Evolutionary conservation across 1,140 invertebrate species (phyloP).

Genomic region (Maniola jurtina): DNA sequence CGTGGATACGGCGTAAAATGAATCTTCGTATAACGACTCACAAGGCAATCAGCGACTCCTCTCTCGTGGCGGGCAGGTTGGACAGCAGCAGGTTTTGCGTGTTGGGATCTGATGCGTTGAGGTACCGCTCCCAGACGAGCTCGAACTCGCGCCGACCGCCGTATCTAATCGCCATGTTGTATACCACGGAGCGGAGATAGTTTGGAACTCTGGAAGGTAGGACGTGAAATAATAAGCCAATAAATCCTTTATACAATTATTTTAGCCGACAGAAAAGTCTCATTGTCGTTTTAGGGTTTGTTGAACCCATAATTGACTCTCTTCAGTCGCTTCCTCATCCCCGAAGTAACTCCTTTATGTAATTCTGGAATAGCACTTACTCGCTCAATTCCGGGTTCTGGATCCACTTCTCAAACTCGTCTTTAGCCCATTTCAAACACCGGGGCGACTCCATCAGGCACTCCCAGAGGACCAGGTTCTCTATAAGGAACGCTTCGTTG

Average conservation of each 20-base stretch:
- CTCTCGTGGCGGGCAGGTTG: constrained; percentile 85
- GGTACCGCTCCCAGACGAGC: constrained; percentile 87
- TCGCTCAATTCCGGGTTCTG: constrained; percentile 66
- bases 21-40: too few relatives aligned
- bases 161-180: constrained; percentile 88
- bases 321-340: too few relatives aligned
- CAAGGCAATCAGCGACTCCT: constrained; percentile 64
- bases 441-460: constrained; percentile 81
- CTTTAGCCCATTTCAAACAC: constrained; percentile 79
- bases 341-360: too few relatives aligned
- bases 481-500: constrained; percentile 73
- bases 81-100: constrained; percentile 85
- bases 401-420: constrained; percentile 80
- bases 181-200: constrained; percentile 88
- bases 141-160: constrained; percentile 90
- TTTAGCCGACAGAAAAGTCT: too few relatives aligned
- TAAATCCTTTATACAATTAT: too few relatives aligned
- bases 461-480: constrained; percentile 78
- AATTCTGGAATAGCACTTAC: constrained; percentile 50
- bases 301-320: too few relatives aligned
- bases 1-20: too few relatives aligned
- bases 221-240: not conserved
- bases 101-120: constrained; percentile 84
- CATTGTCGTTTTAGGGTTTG: too few relatives aligned
- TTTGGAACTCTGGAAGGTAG: constrained; percentile 83